Percentiles rank a stretch among this genome's conserved stretches.
These are phyloP conservation scores for Denticeps clupeoides DNA, from an alignment of 2,797 vertebrate genomes.

Conservation along the genomic window DNA sequence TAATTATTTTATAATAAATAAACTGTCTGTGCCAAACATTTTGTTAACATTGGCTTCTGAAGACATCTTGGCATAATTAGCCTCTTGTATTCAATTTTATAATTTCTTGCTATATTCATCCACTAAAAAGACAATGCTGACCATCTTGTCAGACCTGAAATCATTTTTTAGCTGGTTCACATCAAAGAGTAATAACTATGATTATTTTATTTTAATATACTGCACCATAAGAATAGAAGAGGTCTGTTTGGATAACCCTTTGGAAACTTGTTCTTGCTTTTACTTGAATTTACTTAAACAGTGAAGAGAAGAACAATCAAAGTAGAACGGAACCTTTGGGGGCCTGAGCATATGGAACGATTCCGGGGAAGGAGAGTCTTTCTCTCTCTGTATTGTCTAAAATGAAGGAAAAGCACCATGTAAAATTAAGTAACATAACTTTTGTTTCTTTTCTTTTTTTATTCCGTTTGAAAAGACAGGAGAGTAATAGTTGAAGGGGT, in stretches of 20 bases:
- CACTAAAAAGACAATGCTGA: no score
- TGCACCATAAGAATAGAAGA: background rate
- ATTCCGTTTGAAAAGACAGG: conserved; percentile 29
- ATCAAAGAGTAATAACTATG: no score
- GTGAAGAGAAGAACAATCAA: conserved; percentile 59
- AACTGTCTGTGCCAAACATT: no score
- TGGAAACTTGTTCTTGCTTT: conserved; percentile 40
- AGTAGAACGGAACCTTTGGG: conserved; percentile 86
- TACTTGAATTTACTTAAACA: conserved; percentile 30
- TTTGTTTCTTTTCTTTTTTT: conserved; percentile 11
- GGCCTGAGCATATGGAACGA: conserved; percentile 99
- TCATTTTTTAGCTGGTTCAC: no score
- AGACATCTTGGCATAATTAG: no score
- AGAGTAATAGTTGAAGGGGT: conserved; percentile 40
- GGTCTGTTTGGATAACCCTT: conserved; percentile 32
- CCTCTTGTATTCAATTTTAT: no score
- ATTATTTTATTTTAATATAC: no score
- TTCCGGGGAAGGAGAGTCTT: conserved; percentile 98
- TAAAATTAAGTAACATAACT: conserved; percentile 61
- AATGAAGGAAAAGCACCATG: conserved; percentile 92
- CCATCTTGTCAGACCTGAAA: no score
- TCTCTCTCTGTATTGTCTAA: conserved; percentile 99
- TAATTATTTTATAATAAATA: no score
- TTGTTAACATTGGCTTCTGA: no score
- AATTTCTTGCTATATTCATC: no score